Base-by-base conservation (phyloP, 2,113 vertebrate genomes). In the Scartelaos histophorus region DNA sequence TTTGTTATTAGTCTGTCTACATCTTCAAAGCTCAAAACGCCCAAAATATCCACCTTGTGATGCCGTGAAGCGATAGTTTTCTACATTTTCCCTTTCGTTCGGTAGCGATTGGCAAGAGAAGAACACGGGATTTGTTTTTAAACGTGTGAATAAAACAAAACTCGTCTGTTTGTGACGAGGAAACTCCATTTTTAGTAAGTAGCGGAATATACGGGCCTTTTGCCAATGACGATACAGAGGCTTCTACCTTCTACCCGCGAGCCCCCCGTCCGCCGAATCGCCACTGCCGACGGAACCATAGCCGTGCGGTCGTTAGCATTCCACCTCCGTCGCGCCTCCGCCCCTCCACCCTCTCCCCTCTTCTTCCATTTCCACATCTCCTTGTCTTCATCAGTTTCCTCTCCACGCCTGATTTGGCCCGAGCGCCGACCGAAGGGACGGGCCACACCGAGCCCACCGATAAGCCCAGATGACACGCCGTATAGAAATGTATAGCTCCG, bases 261-360 rank as follows among this genome's bases (percentile, higher is more conserved):
- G 58, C 43, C 67, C 13, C 6, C 43, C 69, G 51, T 67, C 17
- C 13, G 43, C 73, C 78, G 83, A 71, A 72, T 65, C 16, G 53
- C 56, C 22, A 66, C 60, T 67, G 73, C 49, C 11, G 54, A 70
- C 61, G 77, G 77, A 57, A 45, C 25, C 65, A 25, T 60, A 43
- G 70, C 66, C 29, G 29, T 1, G 43, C 15, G 72, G 73, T 82
- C 83, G 83, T 87, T 85, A 80, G 82, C 73, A 89, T 87, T 87
- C 75, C 49, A 12, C 69, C 81, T 70, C 65, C 66, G 75, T 83
- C 68, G 77, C 74, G 60, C 72, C 71, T 69, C 75, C 66, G 71
- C 57, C 11, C 62, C 11, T 13, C 38, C 38, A 2, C 53, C 19
- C 60, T 58, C 38, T 66, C 22, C 34, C 1, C n/a, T 69, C 67